Percentiles rank a stretch among this genome's conserved stretches.
phyloP scores from a whole-genome alignment of 2,888 invertebrate species.

The Melolontha melolontha region DNA sequence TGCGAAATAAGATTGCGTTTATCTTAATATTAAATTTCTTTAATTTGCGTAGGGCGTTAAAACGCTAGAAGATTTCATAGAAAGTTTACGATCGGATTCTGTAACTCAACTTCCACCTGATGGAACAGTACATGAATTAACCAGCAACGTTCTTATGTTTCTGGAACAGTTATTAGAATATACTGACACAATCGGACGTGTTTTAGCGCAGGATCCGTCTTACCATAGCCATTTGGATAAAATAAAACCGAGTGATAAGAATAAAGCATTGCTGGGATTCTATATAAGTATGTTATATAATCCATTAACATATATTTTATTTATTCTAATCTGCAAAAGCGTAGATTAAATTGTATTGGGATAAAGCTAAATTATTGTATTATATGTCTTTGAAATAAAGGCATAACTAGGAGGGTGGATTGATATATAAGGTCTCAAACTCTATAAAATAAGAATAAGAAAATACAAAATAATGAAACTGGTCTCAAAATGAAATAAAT shows the following conservation, averaged over 20 bases:
- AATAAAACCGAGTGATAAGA: constrained; percentile 68
- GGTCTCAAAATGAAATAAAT: no score
- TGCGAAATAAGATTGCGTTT: no score
- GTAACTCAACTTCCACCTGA: constrained; percentile 91
- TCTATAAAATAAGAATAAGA: no score
- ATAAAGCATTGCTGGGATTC: constrained; percentile 78
- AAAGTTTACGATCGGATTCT: constrained; percentile 83
- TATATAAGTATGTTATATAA: constrained; percentile 78
- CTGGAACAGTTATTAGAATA: constrained; percentile 87
- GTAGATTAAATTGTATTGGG: no score
- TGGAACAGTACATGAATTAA: constrained; percentile 97
- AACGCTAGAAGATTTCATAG: constrained; percentile 93
- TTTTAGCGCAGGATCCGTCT: constrained; percentile 72
- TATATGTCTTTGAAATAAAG: no score
- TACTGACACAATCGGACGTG: constrained; percentile 79
- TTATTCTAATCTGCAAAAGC: no score
- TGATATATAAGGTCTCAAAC: no score
- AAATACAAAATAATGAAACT: no score
- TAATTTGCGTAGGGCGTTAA: constrained; percentile 77
- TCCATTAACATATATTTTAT: no score
- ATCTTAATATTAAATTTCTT: background rate
- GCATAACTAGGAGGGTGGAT: no score
- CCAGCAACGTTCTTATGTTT: constrained; percentile 93
- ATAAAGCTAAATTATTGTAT: no score
- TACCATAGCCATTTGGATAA: constrained; percentile 70